These are phyloP conservation scores for Heliconius eleuchia DNA, from an alignment of 1,140 invertebrate genomes.

Conservation along the genomic window DNA sequence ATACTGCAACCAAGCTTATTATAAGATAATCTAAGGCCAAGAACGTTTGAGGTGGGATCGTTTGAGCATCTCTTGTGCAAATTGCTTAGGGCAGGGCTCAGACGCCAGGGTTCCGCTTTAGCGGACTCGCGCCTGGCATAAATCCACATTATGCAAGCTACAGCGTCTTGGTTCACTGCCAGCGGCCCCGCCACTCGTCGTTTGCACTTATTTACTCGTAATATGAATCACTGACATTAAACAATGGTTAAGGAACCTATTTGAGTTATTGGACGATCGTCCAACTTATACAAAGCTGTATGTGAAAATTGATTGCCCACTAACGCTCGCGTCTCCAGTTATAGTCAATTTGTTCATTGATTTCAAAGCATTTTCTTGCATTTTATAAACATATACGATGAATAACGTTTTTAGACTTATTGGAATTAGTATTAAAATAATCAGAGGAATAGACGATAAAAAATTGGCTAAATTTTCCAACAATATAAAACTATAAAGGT, in stretches of 20 bases:
- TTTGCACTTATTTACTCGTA: slow-evolving; percentile 28
- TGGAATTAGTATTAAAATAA: slow-evolving; percentile 4
- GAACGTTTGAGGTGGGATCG: slow-evolving; percentile 39
- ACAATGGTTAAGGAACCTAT: slow-evolving; percentile 30
- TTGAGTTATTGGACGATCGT: slow-evolving; percentile 26
- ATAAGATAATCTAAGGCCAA: slow-evolving; percentile 39
- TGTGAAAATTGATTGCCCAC: slow-evolving; percentile 20
- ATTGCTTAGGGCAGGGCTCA: slow-evolving; percentile 63
- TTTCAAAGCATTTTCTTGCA: not conserved
- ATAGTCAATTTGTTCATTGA: slow-evolving; percentile 19
- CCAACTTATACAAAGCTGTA: slow-evolving; percentile 23
- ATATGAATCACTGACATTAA: slow-evolving; percentile 21
- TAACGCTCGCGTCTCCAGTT: slow-evolving; percentile 11
- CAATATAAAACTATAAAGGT: slow-evolving; percentile 33
- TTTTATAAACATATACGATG: not conserved
- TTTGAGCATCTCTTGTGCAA: slow-evolving; percentile 53
- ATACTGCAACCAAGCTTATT: slow-evolving; percentile 41
- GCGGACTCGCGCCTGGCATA: slow-evolving; percentile 59
- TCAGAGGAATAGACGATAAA: not conserved
- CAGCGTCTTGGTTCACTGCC: slow-evolving; percentile 75
- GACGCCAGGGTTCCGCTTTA: slow-evolving; percentile 58
- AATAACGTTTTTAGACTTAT: not conserved
- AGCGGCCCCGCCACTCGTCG: slow-evolving; percentile 48
- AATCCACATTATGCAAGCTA: slow-evolving; percentile 74
- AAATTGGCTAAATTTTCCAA: slow-evolving; percentile 23